A percentile compares a stretch with the other conserved stretches of the same genome.
phyloP scores from a whole-genome alignment of 2,797 vertebrate genomes.

The Oophaga sylvatica region DNA sequence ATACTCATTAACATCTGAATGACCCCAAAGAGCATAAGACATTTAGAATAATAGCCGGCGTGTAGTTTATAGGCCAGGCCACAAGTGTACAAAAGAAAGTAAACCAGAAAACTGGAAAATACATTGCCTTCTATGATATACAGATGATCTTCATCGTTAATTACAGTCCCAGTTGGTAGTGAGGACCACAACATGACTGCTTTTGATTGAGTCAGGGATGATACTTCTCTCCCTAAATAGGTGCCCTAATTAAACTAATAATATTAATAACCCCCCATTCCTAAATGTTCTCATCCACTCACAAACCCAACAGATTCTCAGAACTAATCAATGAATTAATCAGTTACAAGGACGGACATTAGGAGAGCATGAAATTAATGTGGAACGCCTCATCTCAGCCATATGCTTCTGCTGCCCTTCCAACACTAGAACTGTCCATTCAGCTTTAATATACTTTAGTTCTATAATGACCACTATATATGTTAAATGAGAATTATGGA shows the following conservation, averaged over 20 bases:
- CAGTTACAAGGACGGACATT: neutral
- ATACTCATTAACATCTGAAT: constrained; percentile 16
- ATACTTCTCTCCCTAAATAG: too few species aligned
- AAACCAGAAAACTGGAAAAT: neutral
- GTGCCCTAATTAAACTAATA: neutral
- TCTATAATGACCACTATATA: neutral
- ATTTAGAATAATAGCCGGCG: neutral
- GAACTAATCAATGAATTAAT: constrained; percentile 12
- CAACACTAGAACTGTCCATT: neutral
- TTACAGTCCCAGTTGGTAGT: neutral
- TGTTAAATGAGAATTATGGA: neutral
- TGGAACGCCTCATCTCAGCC: neutral
- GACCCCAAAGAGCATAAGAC: constrained; percentile 2
- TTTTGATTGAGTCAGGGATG: neutral
- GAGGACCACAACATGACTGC: neutral
- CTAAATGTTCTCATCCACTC: neutral
- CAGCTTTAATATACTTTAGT: neutral
- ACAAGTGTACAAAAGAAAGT: neutral
- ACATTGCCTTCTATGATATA: neutral
- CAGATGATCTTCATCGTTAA: neutral
- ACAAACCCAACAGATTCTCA: neutral
- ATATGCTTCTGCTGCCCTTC: neutral
- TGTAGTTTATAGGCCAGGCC: neutral
- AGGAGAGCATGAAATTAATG: neutral
- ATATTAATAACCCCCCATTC: neutral